Base-by-base conservation (phyloP, 1,140 invertebrate genomes). In the Papilio machaon region DNA sequence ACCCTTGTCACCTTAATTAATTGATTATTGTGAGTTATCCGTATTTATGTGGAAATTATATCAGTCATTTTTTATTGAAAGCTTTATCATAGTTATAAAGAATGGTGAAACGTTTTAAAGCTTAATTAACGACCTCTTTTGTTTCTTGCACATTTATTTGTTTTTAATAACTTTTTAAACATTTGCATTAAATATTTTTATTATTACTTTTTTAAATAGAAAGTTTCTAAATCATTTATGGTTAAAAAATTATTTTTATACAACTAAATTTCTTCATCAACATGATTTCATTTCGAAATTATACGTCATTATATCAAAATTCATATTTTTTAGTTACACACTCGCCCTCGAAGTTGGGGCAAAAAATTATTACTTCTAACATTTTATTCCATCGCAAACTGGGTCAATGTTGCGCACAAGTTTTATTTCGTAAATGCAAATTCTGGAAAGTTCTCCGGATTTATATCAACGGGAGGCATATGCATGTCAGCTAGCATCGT, bases 341-440 rank as follows among this genome's bases (percentile, higher is more conserved):
- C 2, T 64, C 17, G 54, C 2, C 9, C 23, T 35, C 11, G 30
- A 70, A 35, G 30, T 70, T 70, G 4, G 64, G 30, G 30, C 11
- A 70, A 70, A 70, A 70, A 38, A 35, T 38, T 70, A 70, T 70
- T 70, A 17, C 11, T 30, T 70, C 23, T 35, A 70, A 35, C 30
- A 35, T 70, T 70, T 35, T 70, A 70, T 64, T 64, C 23, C 10
- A 30, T 35, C 23, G 30, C 64, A 35, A 70, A 70, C 64, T 70
- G 13, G 64, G 64, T 70, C 64, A 70, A 70, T 70, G 64, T 70
- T 70, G 64, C 30, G 64, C 30, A 13, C 23, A 70, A 70, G 64
- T 70, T 70, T 35, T 70, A 70, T 35, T 67, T 70, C 13, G 64
- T 15, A 70, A 70, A 70, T 70, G 64, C 30, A 70, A 70, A 70